A percentile compares a stretch with the other conserved stretches of the same genome.
These are phyloP conservation scores for Probosciger aterrimus DNA, from an alignment of 2,113 vertebrate species.

Conservation along the genomic window DNA sequence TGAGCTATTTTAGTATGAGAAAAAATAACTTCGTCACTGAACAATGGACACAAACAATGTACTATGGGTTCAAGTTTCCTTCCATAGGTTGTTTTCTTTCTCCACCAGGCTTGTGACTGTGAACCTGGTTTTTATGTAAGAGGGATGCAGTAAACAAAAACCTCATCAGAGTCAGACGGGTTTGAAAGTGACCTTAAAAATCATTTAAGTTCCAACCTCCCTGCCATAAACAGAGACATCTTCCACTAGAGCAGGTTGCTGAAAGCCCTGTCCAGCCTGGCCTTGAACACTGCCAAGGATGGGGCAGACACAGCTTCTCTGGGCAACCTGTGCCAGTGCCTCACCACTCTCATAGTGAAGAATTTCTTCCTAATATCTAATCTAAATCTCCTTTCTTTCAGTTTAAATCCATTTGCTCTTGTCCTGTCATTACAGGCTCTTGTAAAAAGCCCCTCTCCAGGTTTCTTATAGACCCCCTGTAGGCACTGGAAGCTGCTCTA, in stretches of 20 bases:
- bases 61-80: not conserved
- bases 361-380: not conserved
- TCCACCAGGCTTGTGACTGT: not conserved
- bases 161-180: not conserved
- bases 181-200: not conserved
- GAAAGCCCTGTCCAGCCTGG: not conserved
- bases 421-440: not conserved
- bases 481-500: not conserved
- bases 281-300: not conserved
- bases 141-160: not conserved
- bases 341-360: not conserved
- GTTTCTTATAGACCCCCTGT: not conserved
- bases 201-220: not conserved
- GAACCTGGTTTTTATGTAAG: not conserved
- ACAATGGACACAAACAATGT: not conserved
- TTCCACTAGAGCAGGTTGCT: not conserved
- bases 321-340: not conserved
- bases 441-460: not conserved
- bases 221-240: not conserved
- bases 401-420: not conserved
- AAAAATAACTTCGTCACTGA: not conserved
- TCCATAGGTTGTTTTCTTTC: not conserved
- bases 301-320: not conserved
- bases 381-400: not conserved
- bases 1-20: not conserved